Evolutionary conservation across 2,113 vertebrate genomes (phyloP).

Genomic region (human (Homo sapiens)): DNA sequence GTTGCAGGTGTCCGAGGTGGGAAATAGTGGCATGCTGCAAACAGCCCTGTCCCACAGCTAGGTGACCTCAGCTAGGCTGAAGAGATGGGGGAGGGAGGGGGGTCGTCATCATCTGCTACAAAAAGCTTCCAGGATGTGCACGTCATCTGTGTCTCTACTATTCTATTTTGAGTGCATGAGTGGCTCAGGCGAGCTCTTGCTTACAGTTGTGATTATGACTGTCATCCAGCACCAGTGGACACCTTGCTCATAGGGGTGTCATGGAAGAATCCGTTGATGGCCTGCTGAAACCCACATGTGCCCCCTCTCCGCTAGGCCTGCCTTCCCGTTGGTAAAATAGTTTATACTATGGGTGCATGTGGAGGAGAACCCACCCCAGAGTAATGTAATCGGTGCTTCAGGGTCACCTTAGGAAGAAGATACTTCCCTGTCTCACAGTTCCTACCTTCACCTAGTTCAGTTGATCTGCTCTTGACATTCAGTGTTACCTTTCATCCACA

Average conservation of each 20-base stretch:
- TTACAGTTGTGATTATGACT: background rate
- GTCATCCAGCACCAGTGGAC: background rate
- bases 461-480: background rate
- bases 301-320: background rate
- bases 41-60: background rate
- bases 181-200: background rate
- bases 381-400: background rate
- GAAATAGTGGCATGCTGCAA: background rate
- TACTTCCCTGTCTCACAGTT: background rate
- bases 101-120: background rate
- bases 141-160: background rate
- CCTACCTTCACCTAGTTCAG: background rate
- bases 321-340: background rate
- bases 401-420: background rate
- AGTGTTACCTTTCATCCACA: background rate
- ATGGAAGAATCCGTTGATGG: background rate
- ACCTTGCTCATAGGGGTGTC: background rate
- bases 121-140: conserved; percentile 29
- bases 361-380: background rate
- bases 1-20: background rate
- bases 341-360: background rate
- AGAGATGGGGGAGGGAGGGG: background rate
- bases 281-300: background rate
- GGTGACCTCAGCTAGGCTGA: background rate
- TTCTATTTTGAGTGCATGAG: conserved; percentile 62